Evolutionary conservation across 2,888 invertebrate genomes (phyloP).

Genomic region (Cephus runcator): DNA sequence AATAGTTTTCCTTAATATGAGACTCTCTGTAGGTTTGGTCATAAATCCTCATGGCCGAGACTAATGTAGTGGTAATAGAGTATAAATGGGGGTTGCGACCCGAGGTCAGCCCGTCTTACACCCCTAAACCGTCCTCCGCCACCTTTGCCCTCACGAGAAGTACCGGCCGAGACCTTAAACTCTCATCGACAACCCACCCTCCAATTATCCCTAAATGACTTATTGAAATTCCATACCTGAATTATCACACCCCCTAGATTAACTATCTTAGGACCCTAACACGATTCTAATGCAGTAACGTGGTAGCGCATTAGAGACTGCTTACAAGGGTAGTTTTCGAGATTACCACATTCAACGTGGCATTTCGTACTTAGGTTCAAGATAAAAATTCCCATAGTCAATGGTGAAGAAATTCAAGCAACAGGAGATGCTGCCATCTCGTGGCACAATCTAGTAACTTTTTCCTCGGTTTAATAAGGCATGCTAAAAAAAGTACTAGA

Average conservation of each 20-base stretch:
- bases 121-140: constrained; percentile 62
- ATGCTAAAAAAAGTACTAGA: background rate
- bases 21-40: constrained; percentile 49
- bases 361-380: background rate
- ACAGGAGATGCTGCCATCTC: background rate
- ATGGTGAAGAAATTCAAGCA: background rate
- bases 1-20: constrained; percentile 54
- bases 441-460: background rate
- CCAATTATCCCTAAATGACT: constrained; percentile 36
- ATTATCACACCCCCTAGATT: background rate
- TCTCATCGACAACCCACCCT: constrained; percentile 43
- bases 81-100: constrained; percentile 64
- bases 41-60: constrained; percentile 61
- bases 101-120: constrained; percentile 63
- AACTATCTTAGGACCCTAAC: background rate
- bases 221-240: constrained; percentile 31
- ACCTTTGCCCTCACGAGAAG: constrained; percentile 53
- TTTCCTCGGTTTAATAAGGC: background rate
- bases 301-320: background rate
- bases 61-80: constrained; percentile 66
- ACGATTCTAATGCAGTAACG: background rate
- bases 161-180: constrained; percentile 62
- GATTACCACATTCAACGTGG: background rate
- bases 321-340: background rate
- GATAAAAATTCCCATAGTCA: background rate